These are phyloP conservation scores for Cossypha dichroa DNA, from an alignment of 2,797 vertebrate genomes.

Conservation along the genomic window DNA sequence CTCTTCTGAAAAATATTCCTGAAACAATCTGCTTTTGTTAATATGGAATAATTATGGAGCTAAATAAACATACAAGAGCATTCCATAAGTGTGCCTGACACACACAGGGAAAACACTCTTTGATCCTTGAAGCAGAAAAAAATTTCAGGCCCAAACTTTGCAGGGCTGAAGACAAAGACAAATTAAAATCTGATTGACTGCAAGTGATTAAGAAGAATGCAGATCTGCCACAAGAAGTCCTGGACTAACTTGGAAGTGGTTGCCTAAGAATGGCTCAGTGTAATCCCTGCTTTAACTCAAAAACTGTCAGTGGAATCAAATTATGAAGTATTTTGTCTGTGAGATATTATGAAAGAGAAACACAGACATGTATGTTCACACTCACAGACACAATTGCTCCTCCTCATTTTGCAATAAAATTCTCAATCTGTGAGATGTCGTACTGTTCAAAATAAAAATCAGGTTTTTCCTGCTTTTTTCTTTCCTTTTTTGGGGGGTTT, in stretches of 20 bases:
- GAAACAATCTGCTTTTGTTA: constrained; percentile 42
- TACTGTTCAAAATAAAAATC: neutral
- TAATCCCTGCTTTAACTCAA: constrained; percentile 8
- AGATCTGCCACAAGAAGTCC: constrained; percentile 15
- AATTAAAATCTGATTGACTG: constrained; percentile 67
- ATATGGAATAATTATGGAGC: constrained; percentile 27
- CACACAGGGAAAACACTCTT: constrained; percentile 13
- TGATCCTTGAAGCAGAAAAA: constrained; percentile 31
- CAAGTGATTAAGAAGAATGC: constrained; percentile 47
- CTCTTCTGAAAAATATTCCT: constrained; percentile 13
- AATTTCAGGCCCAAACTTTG: constrained; percentile 25
- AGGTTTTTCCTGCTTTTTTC: fast-evolving
- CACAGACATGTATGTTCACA: neutral
- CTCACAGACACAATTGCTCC: neutral
- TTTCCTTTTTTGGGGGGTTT: fast-evolving
- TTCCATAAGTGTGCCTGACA: constrained; percentile 20
- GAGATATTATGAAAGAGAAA: neutral
- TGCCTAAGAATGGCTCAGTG: neutral
- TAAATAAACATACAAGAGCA: constrained; percentile 12
- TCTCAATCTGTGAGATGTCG: neutral
- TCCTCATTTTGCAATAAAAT: neutral
- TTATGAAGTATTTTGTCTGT: neutral
- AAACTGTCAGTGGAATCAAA: neutral
- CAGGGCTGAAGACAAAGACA: constrained; percentile 41
- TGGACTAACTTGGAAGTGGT: neutral